These are phyloP conservation scores for Episyrphus balteatus DNA, from an alignment of 1,140 invertebrate genomes.

Conservation along the genomic window DNA sequence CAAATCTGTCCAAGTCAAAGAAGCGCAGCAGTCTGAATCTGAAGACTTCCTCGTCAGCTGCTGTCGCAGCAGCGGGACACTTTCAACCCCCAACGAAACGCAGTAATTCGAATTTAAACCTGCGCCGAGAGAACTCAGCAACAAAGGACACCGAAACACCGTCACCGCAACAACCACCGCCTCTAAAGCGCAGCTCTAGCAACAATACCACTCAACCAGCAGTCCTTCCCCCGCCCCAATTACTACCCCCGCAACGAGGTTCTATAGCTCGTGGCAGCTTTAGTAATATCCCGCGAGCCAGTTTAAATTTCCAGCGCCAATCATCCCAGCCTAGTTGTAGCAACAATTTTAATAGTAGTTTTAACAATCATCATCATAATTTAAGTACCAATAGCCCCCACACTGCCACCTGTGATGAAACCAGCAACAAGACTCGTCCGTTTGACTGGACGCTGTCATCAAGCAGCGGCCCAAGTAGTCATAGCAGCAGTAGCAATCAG, in stretches of 20 bases:
- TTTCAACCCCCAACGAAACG: constrained; percentile 15
- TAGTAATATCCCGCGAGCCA: constrained; percentile 34
- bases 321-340: not conserved
- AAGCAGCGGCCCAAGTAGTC: not conserved
- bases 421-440: not conserved
- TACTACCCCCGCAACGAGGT: constrained; percentile 1
- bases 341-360: not conserved
- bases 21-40: constrained; percentile 33
- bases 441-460: constrained; percentile 5
- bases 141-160: not conserved
- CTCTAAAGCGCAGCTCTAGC: constrained; percentile 6
- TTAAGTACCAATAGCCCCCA: constrained; percentile 3
- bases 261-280: constrained; percentile 24
- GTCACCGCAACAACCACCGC: not conserved
- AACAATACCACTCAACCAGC: constrained; percentile 3
- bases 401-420: constrained; percentile 4
- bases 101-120: constrained; percentile 29
- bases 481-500: not conserved
- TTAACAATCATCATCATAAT: not conserved
- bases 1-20: constrained; percentile 28
- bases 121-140: constrained; percentile 22
- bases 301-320: constrained; percentile 9
- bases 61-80: constrained; percentile 5
- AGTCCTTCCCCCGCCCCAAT: not conserved
- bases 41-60: constrained; percentile 12